A percentile compares a stretch with the other conserved stretches of the same genome.
Conservation (phyloP, 1,140 invertebrate species). For the Archivesica marissinica region DNA sequence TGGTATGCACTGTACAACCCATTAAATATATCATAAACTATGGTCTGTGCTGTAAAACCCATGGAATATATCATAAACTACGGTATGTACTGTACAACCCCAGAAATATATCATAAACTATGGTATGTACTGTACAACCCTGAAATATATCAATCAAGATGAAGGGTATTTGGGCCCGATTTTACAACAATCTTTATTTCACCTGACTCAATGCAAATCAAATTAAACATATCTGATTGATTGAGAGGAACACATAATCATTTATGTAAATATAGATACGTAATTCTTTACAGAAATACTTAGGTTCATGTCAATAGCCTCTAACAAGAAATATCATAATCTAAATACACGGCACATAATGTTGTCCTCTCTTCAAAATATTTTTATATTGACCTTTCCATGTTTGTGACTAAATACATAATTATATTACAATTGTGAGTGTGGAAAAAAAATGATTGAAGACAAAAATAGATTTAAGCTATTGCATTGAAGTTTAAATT, state of each 20-base stretch:
- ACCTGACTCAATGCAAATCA: constrained; percentile 1
- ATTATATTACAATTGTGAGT: too few species aligned
- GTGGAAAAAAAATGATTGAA: too few species aligned
- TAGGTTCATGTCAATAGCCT: background rate
- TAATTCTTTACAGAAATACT: constrained; percentile 42
- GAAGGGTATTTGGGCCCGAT: background rate
- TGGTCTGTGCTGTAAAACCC: too few species aligned
- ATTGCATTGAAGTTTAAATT: too few species aligned
- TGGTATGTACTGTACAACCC: background rate
- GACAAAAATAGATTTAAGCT: too few species aligned
- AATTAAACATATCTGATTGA: constrained; percentile 36
- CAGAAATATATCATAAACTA: too few species aligned
- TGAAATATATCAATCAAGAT: background rate
- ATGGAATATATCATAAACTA: too few species aligned
- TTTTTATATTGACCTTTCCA: too few species aligned
- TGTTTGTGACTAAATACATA: too few species aligned
- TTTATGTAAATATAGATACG: constrained; percentile 26
- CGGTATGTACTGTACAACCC: too few species aligned
- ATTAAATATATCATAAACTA: too few species aligned
- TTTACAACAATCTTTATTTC: constrained; percentile 3
- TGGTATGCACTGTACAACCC: too few species aligned
- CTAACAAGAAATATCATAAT: background rate
- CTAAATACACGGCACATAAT: background rate
- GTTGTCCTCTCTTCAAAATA: constrained; percentile 21
- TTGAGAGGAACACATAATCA: constrained; percentile 39